Evolutionary conservation across 2,797 vertebrate species (phyloP), one percentile per base, ranked within the genome.

Genomic region (Octomys mimax): DNA sequence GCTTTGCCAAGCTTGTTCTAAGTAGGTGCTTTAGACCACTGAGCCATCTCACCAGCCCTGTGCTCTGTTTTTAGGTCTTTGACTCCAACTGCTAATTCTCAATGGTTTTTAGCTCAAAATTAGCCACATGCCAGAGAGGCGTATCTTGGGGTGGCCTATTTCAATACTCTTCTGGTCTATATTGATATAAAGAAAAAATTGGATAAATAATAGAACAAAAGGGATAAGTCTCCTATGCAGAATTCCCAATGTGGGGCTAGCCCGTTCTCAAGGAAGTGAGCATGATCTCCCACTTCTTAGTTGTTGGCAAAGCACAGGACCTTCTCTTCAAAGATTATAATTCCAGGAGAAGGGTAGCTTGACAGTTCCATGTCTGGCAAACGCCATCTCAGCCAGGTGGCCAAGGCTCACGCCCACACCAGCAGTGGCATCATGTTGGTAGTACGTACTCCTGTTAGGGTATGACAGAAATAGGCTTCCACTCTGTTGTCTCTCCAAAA

Each of bases 291-390:
- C 13, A 57, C 36, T 80, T 49, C 85, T 66, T 59, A n/a, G 52
- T 8, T 33, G 61, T 2, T 19, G 33, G 21, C 9, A 19, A 54
- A 3, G n/a, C 31, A 6, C 21, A 52, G 31, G 28, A 46, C 28
- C 33, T 31, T 96, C 21, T 78, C 46, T 46, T 21, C 24, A 57
- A 39, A 64, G 89, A 33, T 13, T 6, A n/a, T 0, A 11, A 21
- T 42, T 49, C 8, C 24, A 12, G 9, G 46, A 39, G 21, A 19
- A 91, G 16, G 62, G 18, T 22, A 49, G 49, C 7, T 12, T 52
- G 14, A 1, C 31, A 9, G 62, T 2, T 0, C 24, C 49, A 39
- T 36, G 21, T 14, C 36, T 26, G 28, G 42, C 18, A 2, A 18
- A 10, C 0, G 1, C 59, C 39, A 7, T 19, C 61, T 64, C 26